Percentiles rank a stretch among this genome's conserved stretches.
Conservation (phyloP, 2,888 invertebrate genomes). For the Pyrrhia umbra region DNA sequence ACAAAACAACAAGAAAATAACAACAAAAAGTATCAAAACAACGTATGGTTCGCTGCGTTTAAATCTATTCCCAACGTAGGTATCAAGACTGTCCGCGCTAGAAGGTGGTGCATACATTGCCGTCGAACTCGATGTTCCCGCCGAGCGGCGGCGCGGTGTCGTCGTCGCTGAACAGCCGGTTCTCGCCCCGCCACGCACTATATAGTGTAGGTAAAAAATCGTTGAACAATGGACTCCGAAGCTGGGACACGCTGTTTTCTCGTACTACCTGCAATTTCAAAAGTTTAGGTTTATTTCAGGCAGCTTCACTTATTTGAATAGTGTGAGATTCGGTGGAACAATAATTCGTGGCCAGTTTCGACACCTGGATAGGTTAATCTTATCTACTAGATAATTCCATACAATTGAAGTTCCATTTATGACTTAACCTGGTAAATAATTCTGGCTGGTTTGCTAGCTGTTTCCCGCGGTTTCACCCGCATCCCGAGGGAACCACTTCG, state of each 20-base stretch:
- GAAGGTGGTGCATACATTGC: conserved; percentile 85
- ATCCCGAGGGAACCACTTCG: no score
- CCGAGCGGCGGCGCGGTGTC: conserved; percentile 64
- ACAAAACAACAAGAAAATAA: conserved; percentile 41
- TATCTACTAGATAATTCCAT: no score
- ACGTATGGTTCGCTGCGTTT: conserved; percentile 46
- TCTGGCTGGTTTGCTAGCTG: no score
- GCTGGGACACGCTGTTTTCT: conserved; percentile 74
- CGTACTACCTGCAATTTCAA: conserved; percentile 78
- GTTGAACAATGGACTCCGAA: conserved; percentile 83
- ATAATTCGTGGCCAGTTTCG: no score
- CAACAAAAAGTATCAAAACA: conserved; percentile 26
- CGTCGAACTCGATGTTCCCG: conserved; percentile 83
- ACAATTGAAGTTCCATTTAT: no score
- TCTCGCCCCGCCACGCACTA: conserved; percentile 80
- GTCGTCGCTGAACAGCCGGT: conserved; percentile 68
- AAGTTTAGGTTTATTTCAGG: conserved; percentile 1
- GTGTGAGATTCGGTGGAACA: no score
- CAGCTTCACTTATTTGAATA: no score
- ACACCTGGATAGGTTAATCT: no score
- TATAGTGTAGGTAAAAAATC: conserved; percentile 86
- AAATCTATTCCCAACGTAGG: conserved; percentile 42
- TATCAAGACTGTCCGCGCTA: conserved; percentile 59
- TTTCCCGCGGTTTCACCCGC: no score
- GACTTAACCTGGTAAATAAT: no score